These are phyloP conservation scores for Rhabdomys pumilio DNA, from an alignment of 2,797 vertebrate species.

Conservation along the genomic window DNA sequence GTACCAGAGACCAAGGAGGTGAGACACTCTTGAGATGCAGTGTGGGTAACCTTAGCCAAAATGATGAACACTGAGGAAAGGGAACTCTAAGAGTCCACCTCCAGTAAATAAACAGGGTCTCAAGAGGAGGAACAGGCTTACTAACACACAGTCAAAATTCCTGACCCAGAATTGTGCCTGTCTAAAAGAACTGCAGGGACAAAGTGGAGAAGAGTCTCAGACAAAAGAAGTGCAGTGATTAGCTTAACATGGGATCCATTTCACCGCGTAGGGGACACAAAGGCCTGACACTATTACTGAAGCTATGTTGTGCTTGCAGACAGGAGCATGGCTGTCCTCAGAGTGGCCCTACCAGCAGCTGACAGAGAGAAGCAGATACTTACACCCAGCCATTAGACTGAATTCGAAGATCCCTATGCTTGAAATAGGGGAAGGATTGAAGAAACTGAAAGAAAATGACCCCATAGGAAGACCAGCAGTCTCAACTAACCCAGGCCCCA, in stretches of 20 bases:
- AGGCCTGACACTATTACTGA: neutral
- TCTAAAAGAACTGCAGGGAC: neutral
- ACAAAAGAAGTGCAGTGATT: neutral
- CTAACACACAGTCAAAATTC: neutral
- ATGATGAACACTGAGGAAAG: neutral
- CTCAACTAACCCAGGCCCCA: neutral
- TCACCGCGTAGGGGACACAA: neutral
- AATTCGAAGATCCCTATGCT: neutral
- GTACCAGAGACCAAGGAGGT: neutral
- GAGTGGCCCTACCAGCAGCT: neutral
- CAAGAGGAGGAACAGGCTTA: neutral
- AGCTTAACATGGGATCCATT: neutral
- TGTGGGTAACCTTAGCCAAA: neutral
- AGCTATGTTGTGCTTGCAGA: neutral
- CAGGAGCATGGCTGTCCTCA: neutral
- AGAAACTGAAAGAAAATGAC: neutral
- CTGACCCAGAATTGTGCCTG: neutral
- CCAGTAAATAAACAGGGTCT: neutral
- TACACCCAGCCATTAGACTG: neutral
- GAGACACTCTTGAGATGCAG: neutral
- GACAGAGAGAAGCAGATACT: neutral
- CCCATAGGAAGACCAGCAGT: neutral
- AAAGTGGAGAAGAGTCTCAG: neutral
- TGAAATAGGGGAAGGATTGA: neutral
- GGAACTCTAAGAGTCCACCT: neutral